Evolutionary conservation across 2,888 invertebrate species (phyloP).

Genomic region (Leptopterna dolabrata): DNA sequence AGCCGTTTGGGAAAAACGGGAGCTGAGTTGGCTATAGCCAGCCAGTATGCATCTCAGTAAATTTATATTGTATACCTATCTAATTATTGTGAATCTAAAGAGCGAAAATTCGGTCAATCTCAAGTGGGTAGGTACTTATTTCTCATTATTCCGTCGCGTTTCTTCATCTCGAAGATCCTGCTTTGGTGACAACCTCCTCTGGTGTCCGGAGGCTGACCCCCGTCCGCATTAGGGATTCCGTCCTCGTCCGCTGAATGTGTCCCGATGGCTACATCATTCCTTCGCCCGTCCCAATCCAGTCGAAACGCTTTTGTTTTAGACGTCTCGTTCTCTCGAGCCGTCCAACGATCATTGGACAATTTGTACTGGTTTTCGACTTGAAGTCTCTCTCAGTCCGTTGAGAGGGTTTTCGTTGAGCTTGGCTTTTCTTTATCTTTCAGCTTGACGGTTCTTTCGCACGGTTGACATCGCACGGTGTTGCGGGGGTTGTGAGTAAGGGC

Average conservation of each 20-base stretch:
- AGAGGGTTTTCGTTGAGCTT: background rate
- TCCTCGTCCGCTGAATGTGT: slow-evolving; percentile 53
- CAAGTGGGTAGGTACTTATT: no score
- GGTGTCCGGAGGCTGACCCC: background rate
- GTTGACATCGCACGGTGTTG: no score
- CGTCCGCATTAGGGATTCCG: slow-evolving; percentile 51
- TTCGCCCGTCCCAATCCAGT: slow-evolving; percentile 23
- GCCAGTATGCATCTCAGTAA: no score
- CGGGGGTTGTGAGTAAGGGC: no score
- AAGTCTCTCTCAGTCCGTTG: background rate
- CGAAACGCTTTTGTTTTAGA: slow-evolving; percentile 42
- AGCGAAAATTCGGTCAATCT: no score
- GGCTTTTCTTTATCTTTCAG: no score
- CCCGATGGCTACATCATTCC: slow-evolving; percentile 55
- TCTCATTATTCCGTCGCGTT: no score
- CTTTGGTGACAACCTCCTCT: background rate
- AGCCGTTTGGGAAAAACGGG: no score
- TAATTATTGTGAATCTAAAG: no score
- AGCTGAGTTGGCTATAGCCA: no score
- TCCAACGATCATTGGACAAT: slow-evolving; percentile 48
- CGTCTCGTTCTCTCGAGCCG: slow-evolving; percentile 10
- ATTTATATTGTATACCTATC: no score
- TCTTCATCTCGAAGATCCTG: background rate
- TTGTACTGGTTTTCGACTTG: slow-evolving; percentile 33
- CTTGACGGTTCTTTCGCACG: no score